A percentile compares a stretch with the other conserved stretches of the same genome.
Conservation (phyloP, 23 tunicate species). For the Botrylloides violaceus region DNA sequence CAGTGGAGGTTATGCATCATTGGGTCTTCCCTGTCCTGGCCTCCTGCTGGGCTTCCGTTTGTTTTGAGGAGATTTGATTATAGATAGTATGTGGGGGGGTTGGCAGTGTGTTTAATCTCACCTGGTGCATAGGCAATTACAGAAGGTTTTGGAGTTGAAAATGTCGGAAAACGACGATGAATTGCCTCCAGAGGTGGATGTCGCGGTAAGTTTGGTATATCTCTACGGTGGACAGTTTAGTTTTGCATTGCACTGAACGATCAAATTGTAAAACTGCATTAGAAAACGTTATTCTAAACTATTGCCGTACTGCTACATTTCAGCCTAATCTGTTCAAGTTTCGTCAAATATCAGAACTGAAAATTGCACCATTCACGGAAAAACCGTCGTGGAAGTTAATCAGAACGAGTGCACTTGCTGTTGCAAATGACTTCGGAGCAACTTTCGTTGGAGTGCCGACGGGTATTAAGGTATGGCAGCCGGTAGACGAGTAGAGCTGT, state of each 20-base stretch:
- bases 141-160: too few relatives aligned
- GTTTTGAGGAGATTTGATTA: too few relatives aligned
- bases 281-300: too few relatives aligned
- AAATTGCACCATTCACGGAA: background rate
- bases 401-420: constrained; percentile 38
- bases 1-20: too few relatives aligned
- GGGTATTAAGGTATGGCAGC: constrained; percentile 81
- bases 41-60: too few relatives aligned
- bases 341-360: background rate
- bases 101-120: too few relatives aligned
- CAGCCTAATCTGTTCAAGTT: background rate
- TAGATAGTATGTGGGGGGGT: too few relatives aligned
- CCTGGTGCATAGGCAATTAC: too few relatives aligned
- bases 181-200: background rate
- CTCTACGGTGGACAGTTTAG: background rate
- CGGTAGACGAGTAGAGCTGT: background rate
- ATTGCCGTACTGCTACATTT: too few relatives aligned
- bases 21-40: too few relatives aligned
- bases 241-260: too few relatives aligned
- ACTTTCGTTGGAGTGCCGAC: constrained; percentile 32
- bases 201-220: background rate
- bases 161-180: background rate
- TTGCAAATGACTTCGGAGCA: constrained; percentile 60
- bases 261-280: too few relatives aligned
- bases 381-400: background rate